Conservation (phyloP, 2,113 vertebrate genomes). For the Pelvicachromis taeniatus region DNA sequence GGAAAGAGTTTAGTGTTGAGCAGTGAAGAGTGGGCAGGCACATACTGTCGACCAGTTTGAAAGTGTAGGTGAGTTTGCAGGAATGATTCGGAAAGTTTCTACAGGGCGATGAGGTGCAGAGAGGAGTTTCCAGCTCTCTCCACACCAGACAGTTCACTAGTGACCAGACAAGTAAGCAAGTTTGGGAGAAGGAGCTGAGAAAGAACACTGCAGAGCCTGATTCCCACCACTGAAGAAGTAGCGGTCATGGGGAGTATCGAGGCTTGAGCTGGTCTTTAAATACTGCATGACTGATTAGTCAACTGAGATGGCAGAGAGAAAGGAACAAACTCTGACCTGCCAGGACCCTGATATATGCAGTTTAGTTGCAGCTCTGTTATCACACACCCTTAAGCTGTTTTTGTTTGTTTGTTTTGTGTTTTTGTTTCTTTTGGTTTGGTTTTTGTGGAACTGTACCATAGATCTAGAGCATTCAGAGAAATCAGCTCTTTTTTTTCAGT, state of each 20-base stretch:
- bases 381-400: no score
- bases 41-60: background rate
- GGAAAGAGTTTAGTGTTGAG: no score
- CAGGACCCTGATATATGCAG: background rate
- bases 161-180: background rate
- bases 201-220: background rate
- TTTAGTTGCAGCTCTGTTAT: accelerated
- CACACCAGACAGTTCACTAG: background rate
- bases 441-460: background rate
- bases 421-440: background rate
- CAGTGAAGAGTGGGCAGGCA: no score
- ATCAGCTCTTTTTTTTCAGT: background rate
- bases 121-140: background rate
- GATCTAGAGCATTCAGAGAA: background rate
- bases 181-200: background rate
- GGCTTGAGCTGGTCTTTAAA: background rate
- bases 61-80: background rate
- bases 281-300: background rate
- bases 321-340: background rate
- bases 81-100: background rate
- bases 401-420: background rate
- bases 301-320: background rate
- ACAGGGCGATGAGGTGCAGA: background rate
- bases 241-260: accelerated
- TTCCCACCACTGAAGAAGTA: background rate